These are phyloP conservation scores for Aythya baeri DNA, from an alignment of 2,113 vertebrate genomes.

Conservation along the genomic window DNA sequence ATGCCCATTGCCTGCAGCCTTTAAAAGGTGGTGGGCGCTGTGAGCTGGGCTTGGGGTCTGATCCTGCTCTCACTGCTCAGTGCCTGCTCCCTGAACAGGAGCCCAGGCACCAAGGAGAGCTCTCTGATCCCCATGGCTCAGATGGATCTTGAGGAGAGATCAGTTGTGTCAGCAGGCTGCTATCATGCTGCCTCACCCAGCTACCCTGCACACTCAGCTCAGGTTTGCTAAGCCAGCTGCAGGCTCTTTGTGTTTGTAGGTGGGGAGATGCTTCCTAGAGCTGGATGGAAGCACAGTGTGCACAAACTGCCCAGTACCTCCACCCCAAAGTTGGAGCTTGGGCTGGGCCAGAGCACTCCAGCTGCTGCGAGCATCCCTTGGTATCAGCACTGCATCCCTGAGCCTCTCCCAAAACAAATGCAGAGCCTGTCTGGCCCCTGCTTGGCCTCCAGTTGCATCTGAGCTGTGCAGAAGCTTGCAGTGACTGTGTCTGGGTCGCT, in stretches of 20 bases:
- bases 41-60: rapidly evolving
- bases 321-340: neutral
- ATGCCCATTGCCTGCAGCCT: neutral
- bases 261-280: neutral
- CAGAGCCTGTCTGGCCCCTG: neutral
- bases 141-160: neutral
- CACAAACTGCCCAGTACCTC: neutral
- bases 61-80: neutral
- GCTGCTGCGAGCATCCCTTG: neutral
- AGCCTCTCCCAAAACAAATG: neutral
- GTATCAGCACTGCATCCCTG: neutral
- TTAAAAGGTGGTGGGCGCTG: neutral
- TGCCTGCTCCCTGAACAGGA: neutral
- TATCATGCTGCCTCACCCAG: neutral
- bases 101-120: neutral
- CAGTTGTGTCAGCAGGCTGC: neutral
- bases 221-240: neutral
- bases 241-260: neutral
- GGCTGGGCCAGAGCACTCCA: neutral
- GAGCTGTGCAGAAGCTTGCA: neutral
- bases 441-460: neutral
- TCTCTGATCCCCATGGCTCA: neutral
- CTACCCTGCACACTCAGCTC: rapidly evolving
- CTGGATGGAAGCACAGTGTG: rapidly evolving
- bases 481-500: neutral